These are phyloP conservation scores for Hydra vulgaris DNA, from an alignment of 30 jellyfish, hydroid and myxozoan species.

Conservation along the genomic window DNA sequence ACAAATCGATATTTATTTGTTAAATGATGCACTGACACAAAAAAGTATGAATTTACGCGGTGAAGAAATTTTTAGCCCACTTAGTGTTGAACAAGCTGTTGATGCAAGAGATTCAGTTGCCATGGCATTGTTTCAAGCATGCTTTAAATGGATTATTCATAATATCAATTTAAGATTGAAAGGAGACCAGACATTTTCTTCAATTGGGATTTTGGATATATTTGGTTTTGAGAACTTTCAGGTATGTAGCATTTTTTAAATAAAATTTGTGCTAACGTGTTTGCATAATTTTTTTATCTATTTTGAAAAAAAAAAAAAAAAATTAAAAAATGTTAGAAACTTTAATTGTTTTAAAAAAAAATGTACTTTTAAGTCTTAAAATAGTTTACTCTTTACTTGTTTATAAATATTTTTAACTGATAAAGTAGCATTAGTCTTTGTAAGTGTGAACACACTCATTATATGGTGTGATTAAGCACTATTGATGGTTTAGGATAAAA, in stretches of 20 bases:
- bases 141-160: constrained; percentile 65
- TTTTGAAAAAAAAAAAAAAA: too few species aligned
- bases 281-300: too few species aligned
- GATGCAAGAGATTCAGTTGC: constrained; percentile 87
- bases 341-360: too few species aligned
- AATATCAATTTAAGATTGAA: constrained; percentile 53
- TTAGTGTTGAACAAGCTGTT: constrained; percentile 88
- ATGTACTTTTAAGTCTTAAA: too few species aligned
- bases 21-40: constrained; percentile 78
- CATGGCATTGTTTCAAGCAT: constrained; percentile 79
- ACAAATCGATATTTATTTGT: constrained; percentile 61
- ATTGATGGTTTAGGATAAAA: too few species aligned
- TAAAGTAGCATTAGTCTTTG: too few species aligned
- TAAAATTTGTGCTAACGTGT: too few species aligned
- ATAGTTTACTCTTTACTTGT: too few species aligned
- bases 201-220: constrained; percentile 76
- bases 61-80: constrained; percentile 83
- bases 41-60: constrained; percentile 86
- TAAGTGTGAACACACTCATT: too few species aligned
- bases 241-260: constrained; percentile 25
- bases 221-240: constrained; percentile 91
- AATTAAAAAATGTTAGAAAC: too few species aligned
- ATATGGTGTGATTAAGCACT: too few species aligned
- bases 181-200: constrained; percentile 44
- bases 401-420: too few species aligned